phyloP scores from a whole-genome alignment of 2,797 vertebrate genomes.

The Decapterus maruadsi region DNA sequence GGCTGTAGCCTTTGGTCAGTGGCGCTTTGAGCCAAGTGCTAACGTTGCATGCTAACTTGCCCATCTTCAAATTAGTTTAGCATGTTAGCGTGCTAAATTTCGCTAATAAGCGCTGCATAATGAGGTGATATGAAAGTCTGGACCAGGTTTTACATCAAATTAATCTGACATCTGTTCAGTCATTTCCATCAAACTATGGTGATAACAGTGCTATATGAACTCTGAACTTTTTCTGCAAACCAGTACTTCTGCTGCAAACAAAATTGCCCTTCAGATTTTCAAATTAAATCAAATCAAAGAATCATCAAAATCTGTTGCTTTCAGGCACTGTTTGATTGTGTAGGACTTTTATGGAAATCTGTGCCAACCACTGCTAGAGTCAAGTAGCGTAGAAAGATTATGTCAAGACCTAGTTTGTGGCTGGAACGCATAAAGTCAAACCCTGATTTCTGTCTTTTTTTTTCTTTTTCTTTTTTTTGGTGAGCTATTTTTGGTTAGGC shows the following conservation, averaged over 20 bases:
- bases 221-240: too few species aligned
- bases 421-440: too few species aligned
- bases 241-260: too few species aligned
- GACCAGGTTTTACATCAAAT: not conserved
- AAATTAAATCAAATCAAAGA: not conserved
- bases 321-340: too few species aligned
- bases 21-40: not conserved
- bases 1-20: not conserved
- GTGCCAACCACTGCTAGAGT: not conserved
- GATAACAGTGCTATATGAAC: too few species aligned
- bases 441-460: too few species aligned
- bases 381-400: too few species aligned
- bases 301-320: not conserved
- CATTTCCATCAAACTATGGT: not conserved
- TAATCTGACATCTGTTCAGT: not conserved
- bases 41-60: not conserved
- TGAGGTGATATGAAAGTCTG: not conserved
- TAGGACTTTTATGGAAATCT: not conserved
- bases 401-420: too few species aligned
- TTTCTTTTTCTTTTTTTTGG: too few species aligned
- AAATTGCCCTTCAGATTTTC: too few species aligned
- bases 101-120: not conserved
- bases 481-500: too few species aligned
- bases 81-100: not conserved
- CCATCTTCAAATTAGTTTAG: too few species aligned